phyloP scores from a whole-genome alignment of 2,797 vertebrate species.

The Halcyon leucocephala region DNA sequence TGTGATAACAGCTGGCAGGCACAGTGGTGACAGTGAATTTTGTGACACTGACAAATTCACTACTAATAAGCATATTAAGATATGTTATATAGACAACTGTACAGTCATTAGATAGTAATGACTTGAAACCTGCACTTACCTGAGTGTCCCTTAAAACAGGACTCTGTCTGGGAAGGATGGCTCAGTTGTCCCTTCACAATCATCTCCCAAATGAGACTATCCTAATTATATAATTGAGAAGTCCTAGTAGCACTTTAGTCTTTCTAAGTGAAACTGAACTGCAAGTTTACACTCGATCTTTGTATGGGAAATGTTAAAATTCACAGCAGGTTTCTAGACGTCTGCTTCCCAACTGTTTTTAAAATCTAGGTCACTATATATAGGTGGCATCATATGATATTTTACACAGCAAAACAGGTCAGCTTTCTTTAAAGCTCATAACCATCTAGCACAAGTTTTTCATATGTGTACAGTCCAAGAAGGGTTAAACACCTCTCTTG shows the following conservation, averaged over 20 bases:
- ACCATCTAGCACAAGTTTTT: not conserved
- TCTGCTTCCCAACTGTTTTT: conserved; percentile 47
- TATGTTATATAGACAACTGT: not conserved
- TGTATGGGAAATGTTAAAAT: conserved; percentile 16
- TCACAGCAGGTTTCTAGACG: conserved; percentile 41
- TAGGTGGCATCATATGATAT: conserved; percentile 28
- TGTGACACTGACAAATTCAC: not conserved
- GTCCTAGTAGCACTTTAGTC: not conserved
- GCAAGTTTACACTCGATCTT: not conserved
- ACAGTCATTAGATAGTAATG: not conserved
- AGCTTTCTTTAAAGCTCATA: conserved; percentile 2
- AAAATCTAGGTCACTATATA: conserved; percentile 62
- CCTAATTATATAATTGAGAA: not conserved
- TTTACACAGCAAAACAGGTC: conserved; percentile 24
- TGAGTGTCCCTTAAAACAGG: not conserved
- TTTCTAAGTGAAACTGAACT: not conserved
- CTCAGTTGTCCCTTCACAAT: not conserved
- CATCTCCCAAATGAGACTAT: not conserved
- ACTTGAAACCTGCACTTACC: not conserved
- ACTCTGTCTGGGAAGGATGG: not conserved
- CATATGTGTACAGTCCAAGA: not conserved
- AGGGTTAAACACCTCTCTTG: conserved; percentile 20
- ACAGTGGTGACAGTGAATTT: not conserved
- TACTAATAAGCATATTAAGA: not conserved
- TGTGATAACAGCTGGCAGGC: not conserved